Evolutionary conservation across 1,140 invertebrate species (phyloP).

Genomic region (Chrysomallon squamiferum): DNA sequence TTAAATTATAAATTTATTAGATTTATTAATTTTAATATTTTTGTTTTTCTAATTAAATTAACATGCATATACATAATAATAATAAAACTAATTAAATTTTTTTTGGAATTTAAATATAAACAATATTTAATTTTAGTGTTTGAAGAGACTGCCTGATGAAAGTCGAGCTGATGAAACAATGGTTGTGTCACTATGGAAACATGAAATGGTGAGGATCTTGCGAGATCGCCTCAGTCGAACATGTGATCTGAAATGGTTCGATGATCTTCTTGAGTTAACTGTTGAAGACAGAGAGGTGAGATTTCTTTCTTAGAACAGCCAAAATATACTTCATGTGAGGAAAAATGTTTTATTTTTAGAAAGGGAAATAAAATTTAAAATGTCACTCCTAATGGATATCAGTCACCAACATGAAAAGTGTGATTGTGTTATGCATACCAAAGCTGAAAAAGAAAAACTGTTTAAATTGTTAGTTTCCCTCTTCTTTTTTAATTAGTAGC

Average conservation of each 20-base stretch:
- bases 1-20: too few species aligned
- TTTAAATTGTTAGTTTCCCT: too few species aligned
- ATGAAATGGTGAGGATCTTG: constrained; percentile 59
- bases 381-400: too few species aligned
- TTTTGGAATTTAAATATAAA: too few species aligned
- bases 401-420: too few species aligned
- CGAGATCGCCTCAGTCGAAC: constrained; percentile 52
- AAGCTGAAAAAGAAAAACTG: too few species aligned
- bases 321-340: not conserved
- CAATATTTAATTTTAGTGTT: constrained; percentile 41
- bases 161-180: constrained; percentile 57
- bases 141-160: constrained; percentile 56
- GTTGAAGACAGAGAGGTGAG: constrained; percentile 35
- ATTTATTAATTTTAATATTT: too few species aligned
- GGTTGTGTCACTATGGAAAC: constrained; percentile 60
- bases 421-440: too few species aligned
- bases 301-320: not conserved
- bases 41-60: too few species aligned
- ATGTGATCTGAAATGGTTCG: constrained; percentile 58
- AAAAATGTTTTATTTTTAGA: not conserved
- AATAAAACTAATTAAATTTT: too few species aligned
- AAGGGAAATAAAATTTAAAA: not conserved
- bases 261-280: constrained; percentile 46
- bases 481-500: too few species aligned
- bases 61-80: too few species aligned